Evolutionary conservation across 2,797 vertebrate genomes (phyloP), one percentile per base, ranked within the genome.

Genomic region (Okamejei kenojei): DNA sequence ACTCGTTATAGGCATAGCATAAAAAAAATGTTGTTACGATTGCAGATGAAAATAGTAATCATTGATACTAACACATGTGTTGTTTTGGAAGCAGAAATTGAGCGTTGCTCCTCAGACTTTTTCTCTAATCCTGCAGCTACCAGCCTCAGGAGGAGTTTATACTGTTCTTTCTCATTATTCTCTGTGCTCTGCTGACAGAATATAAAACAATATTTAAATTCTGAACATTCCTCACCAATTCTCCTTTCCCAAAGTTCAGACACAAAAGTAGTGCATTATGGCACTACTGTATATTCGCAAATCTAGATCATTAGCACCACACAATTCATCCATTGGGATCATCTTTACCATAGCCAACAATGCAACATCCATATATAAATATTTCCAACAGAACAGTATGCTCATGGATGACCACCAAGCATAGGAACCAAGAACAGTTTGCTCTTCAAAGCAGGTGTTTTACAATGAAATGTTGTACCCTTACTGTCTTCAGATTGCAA

Each of bases 131-230:
- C 94, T 61, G 95, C 95, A 94, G 95, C 96, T 86, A 96, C 94
- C 65, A 94, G 94, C 32, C 95, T 93, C 93, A 96, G 26, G 68
- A 97, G 94, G 54, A 94, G 95, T 91, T 93, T 94, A 91, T 96
- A 97, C 13, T 95, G 96, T 86, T 95, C 94, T 94, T 94, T 96
- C 79, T 96, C 96, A 79, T 94, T 95, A 94, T 94, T 95, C 68
- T 96, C 94, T 94, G 96, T 94, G 94, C 94, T 95, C 96, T 96
- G 93, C 93, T 32, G 88, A 90, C 90, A 68, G 0, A 0, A 10
- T 21, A 21, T 61, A 86, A 63, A 73, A 8, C 4, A 93, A 23
- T 29, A 23, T 65, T 84, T 84, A 29, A 65, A 88, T 88, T 35
- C 17, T 68, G 61, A 63, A 35, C 19, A 88, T 68, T 21, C n/a